Evolutionary conservation across 1,140 invertebrate species (phyloP), one percentile per base, ranked within the genome.

Genomic region (Trichoplusia ni): DNA sequence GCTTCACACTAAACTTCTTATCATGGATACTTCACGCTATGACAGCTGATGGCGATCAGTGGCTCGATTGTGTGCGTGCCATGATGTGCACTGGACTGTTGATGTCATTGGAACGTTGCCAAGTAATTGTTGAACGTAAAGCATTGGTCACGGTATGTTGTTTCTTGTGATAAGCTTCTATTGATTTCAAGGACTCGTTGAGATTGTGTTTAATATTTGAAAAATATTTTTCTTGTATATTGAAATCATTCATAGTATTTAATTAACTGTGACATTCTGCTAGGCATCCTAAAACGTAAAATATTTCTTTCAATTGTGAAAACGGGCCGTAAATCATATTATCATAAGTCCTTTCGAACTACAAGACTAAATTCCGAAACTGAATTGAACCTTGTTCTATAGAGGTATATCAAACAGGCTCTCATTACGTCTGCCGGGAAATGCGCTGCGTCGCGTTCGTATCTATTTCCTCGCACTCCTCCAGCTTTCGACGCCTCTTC

Each of bases 81-180:
- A 16, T 44, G 40, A 11, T 18, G 23, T 25, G 47, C 29, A 49
- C 13, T 18, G 18, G 31, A n/a, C 29, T 14, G 29, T 29, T 21
- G 29, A 21, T 51, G 47, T 51, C 47, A 35, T 51, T 51, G 47
- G 47, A 51, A 19, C 47, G 47, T 33, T 11, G 47, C 47, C 47
- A 51, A 35, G 23, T 0, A 27, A 27, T 46, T 6, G 9, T 46
- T 46, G 23, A 1, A 13, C 9, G 5, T 46, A 19, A 31, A 16
- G 5, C 5, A 1, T 5, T 14, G 44, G 11, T 7, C 25, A 14
- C 6, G 29, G 9, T 47, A 29, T 1, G 21, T 14, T 16, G 8
- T 25, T 25, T 25, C 18, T n/a, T n/a, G n/a, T n/a, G n/a, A 11
- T 44, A 16, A 27, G n/a, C 6, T 4, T 13, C 19, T 5, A 44